These are phyloP conservation scores for Melanostoma scalare DNA, from an alignment of 2,888 invertebrate species.

Conservation along the genomic window DNA sequence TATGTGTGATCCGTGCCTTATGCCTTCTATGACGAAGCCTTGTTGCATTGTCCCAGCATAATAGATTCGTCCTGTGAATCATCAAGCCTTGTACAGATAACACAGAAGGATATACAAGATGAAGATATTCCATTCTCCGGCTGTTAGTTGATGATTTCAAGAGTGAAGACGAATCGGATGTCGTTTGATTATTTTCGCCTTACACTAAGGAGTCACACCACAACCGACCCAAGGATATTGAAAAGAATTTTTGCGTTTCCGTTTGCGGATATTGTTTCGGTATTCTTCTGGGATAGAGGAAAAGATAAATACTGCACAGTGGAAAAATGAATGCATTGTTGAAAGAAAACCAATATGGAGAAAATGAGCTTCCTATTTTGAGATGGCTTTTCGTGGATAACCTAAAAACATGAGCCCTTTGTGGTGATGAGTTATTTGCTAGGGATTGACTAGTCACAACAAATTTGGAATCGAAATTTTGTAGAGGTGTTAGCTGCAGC, in stretches of 20 bases:
- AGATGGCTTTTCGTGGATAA: slow-evolving; percentile 43
- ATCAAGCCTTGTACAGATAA: slow-evolving; percentile 7
- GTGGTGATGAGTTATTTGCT: slow-evolving; percentile 28
- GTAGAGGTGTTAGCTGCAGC: no score
- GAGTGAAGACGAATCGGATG: slow-evolving; percentile 69
- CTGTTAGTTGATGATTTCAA: slow-evolving; percentile 63
- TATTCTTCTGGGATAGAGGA: slow-evolving; percentile 20
- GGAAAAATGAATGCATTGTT: slow-evolving; percentile 53
- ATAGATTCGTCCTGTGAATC: slow-evolving; percentile 51
- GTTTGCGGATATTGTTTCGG: slow-evolving; percentile 37
- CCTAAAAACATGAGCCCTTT: slow-evolving; percentile 34
- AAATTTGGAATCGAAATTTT: slow-evolving; percentile 7
- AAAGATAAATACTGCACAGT: slow-evolving; percentile 54
- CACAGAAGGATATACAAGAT: slow-evolving; percentile 40
- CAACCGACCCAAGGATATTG: slow-evolving; percentile 33
- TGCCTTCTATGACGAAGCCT: slow-evolving; percentile 24
- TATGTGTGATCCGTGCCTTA: slow-evolving; percentile 36
- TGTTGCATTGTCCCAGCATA: slow-evolving; percentile 66
- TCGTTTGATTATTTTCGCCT: slow-evolving; percentile 64
- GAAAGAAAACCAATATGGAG: slow-evolving; percentile 29
- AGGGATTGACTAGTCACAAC: background rate
- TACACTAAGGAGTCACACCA: slow-evolving; percentile 38
- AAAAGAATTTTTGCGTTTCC: slow-evolving; percentile 45
- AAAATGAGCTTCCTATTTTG: slow-evolving; percentile 55
- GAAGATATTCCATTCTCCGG: slow-evolving; percentile 61